A percentile compares a stretch with the other conserved stretches of the same genome.
These are phyloP conservation scores for Cyphomyrus plagiostoma DNA, from an alignment of 2,113 vertebrate species.

Conservation along the genomic window DNA sequence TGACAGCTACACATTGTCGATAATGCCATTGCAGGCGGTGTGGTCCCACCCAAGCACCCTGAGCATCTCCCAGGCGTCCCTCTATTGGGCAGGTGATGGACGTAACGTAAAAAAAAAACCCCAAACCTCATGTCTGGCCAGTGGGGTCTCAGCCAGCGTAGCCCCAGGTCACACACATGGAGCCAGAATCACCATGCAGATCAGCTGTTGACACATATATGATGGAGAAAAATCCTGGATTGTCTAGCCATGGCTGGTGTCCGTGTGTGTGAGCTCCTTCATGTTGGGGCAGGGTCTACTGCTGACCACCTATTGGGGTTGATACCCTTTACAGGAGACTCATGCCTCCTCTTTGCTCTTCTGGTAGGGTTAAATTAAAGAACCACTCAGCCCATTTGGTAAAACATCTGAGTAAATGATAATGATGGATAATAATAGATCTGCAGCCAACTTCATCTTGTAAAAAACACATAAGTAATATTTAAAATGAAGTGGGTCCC, in stretches of 20 bases:
- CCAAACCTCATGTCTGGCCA: not conserved
- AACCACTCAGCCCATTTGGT: not conserved
- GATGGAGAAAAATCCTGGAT: not conserved
- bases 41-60: not conserved
- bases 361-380: not conserved
- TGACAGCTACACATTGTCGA: not conserved
- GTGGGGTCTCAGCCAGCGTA: not conserved
- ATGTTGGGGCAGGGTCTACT: not conserved
- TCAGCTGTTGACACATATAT: not conserved
- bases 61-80: not conserved
- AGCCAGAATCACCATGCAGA: not conserved
- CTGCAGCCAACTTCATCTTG: not conserved
- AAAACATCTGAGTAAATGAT: not conserved
- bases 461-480: conserved; percentile 21
- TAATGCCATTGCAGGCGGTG: not conserved
- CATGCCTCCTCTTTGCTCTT: not conserved
- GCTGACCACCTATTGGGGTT: not conserved
- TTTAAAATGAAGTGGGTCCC: conserved; percentile 29
- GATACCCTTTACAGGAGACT: not conserved
- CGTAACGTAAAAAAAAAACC: not conserved
- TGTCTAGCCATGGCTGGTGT: not conserved
- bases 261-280: not conserved
- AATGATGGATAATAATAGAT: not conserved
- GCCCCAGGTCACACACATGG: not conserved
- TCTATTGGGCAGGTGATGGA: not conserved